These are phyloP conservation scores for Pristionchus mayeri DNA, from an alignment of 2,888 invertebrate genomes.

Conservation along the genomic window DNA sequence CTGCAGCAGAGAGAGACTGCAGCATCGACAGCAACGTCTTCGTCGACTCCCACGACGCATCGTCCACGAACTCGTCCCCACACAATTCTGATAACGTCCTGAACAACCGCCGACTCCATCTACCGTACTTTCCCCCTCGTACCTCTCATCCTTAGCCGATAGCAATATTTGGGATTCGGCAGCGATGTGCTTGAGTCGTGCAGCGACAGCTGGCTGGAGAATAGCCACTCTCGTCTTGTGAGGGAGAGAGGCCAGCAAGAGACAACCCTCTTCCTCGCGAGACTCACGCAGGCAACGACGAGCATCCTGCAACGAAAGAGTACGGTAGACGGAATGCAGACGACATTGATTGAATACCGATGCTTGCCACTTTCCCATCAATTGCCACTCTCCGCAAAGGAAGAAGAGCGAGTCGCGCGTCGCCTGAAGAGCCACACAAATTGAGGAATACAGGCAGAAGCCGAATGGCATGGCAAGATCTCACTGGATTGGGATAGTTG, in stretches of 20 bases:
- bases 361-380: slow-evolving; percentile 33
- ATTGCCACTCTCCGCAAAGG: slow-evolving; percentile 40
- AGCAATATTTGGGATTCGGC: slow-evolving; percentile 9
- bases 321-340: background rate
- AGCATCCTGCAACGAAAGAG: background rate
- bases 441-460: background rate
- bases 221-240: background rate
- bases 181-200: slow-evolving; percentile 9
- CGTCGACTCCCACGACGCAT: background rate
- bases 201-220: slow-evolving; percentile 31
- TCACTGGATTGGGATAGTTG: slow-evolving; percentile 44
- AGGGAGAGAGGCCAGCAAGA: slow-evolving; percentile 17
- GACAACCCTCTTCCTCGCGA: slow-evolving; percentile 31
- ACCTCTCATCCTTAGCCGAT: slow-evolving; percentile 46
- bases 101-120: background rate
- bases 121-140: background rate
- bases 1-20: background rate
- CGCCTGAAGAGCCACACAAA: background rate
- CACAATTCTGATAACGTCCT: background rate
- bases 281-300: slow-evolving; percentile 42
- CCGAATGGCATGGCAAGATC: background rate
- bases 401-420: slow-evolving; percentile 39
- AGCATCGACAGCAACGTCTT: slow-evolving; percentile 24
- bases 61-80: slow-evolving; percentile 41
- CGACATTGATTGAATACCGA: background rate